Evolutionary conservation across 2,888 invertebrate genomes (phyloP).

Genomic region (Dolomedes plantarius): DNA sequence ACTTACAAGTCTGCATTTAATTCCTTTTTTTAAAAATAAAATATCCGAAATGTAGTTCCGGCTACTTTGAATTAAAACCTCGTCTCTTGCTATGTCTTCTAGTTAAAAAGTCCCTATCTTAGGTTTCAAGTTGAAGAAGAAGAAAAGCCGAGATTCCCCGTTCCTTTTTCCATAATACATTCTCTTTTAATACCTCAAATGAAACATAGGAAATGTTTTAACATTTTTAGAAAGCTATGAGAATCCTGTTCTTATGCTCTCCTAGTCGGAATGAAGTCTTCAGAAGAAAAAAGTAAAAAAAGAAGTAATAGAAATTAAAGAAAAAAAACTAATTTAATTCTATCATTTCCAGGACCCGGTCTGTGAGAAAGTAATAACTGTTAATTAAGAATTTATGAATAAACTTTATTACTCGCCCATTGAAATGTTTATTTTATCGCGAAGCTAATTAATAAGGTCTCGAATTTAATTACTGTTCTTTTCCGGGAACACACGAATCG

Average conservation of each 20-base stretch:
- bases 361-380: conserved; percentile 29
- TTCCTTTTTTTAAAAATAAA: too few species aligned
- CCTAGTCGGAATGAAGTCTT: too few species aligned
- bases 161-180: too few species aligned
- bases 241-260: not conserved
- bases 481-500: not conserved
- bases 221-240: not conserved
- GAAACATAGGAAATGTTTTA: not conserved
- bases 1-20: too few species aligned
- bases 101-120: too few species aligned
- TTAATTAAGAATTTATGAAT: conserved; percentile 54
- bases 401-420: conserved; percentile 40
- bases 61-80: too few species aligned
- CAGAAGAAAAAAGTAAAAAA: conserved; percentile 3
- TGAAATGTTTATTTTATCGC: conserved; percentile 53
- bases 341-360: not conserved
- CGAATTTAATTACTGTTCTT: conserved; percentile 48
- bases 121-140: too few species aligned
- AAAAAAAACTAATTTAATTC: not conserved
- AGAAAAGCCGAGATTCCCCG: too few species aligned
- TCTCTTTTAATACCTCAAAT: too few species aligned
- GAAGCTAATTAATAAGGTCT: conserved; percentile 56
- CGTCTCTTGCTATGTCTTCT: too few species aligned
- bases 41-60: too few species aligned
- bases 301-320: too few species aligned